Percentiles rank a stretch among this genome's conserved stretches.
Evolutionary conservation across 1,140 invertebrate species (phyloP).

Genomic region (Holotrichia oblita): DNA sequence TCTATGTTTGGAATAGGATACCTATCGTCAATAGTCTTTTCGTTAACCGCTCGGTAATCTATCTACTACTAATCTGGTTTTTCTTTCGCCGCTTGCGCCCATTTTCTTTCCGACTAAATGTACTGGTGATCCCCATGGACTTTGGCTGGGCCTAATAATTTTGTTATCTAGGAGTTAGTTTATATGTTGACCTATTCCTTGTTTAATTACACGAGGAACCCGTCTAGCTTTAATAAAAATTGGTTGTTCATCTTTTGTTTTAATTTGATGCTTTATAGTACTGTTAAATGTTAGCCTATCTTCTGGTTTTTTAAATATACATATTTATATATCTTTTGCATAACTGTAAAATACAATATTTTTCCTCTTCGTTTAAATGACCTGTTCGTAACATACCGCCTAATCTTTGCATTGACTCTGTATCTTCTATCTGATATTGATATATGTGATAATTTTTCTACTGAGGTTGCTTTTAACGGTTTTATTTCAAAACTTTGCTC

Average conservation of each 20-base stretch:
- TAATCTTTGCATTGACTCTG: background rate
- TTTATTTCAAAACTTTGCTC: background rate
- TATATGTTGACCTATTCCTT: constrained; percentile 25
- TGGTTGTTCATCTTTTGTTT: constrained; percentile 33
- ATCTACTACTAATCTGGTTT: constrained; percentile 58
- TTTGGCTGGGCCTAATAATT: too few relatives aligned
- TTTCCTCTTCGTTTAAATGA: constrained; percentile 24
- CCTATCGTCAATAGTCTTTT: constrained; percentile 53
- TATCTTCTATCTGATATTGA: constrained; percentile 22
- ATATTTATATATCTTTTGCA: constrained; percentile 25
- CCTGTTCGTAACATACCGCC: background rate
- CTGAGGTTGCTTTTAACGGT: background rate
- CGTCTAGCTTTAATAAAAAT: constrained; percentile 15
- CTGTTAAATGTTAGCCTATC: constrained; percentile 19
- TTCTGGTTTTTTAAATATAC: constrained; percentile 7
- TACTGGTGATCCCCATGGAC: too few relatives aligned
- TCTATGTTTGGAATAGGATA: constrained; percentile 64
- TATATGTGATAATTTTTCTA: constrained; percentile 34
- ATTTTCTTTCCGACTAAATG: too few relatives aligned
- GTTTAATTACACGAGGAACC: background rate
- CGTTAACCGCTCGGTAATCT: constrained; percentile 58
- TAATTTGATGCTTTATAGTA: constrained; percentile 14
- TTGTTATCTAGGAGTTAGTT: background rate
- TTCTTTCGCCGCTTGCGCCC: constrained; percentile 49
- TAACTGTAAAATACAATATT: background rate